phyloP scores from a whole-genome alignment of 2,113 vertebrate genomes.

The Australoheros scitulus region DNA sequence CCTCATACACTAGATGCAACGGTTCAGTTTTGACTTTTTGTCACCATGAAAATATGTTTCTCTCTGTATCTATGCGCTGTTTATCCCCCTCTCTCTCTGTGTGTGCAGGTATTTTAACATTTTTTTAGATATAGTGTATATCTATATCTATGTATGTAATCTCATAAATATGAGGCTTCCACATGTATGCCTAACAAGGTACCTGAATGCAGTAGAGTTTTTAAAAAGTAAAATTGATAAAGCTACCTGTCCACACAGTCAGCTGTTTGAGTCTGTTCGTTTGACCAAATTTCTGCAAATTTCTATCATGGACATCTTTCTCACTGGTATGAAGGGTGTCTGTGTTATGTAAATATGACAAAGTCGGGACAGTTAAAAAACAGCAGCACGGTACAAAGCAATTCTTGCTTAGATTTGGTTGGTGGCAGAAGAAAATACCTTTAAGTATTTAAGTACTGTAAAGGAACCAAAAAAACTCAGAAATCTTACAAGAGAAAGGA shows the following conservation, averaged over 20 bases:
- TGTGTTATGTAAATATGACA: neutral
- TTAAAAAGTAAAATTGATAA: neutral
- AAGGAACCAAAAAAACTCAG: neutral
- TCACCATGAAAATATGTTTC: neutral
- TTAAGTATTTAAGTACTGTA: rapidly evolving
- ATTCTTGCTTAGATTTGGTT: neutral
- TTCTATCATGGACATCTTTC: neutral
- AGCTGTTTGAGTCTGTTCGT: neutral
- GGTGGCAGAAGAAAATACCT: neutral
- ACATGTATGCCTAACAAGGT: neutral
- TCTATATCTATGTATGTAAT: neutral
- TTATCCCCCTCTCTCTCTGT: neutral
- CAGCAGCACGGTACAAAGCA: neutral
- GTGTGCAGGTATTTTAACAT: neutral
- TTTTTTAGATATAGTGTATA: too few species aligned
- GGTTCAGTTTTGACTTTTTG: neutral
- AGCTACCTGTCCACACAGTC: neutral
- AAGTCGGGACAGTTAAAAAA: neutral
- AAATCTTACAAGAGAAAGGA: neutral
- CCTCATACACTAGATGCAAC: neutral
- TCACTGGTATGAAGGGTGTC: neutral
- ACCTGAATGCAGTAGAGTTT: neutral
- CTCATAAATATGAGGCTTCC: neutral
- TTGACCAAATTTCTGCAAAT: neutral
- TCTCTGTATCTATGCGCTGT: neutral